A percentile compares a stretch with the other conserved stretches of the same genome.
phyloP scores from a whole-genome alignment of 2,113 vertebrate species.

The Amphiprion percula region DNA sequence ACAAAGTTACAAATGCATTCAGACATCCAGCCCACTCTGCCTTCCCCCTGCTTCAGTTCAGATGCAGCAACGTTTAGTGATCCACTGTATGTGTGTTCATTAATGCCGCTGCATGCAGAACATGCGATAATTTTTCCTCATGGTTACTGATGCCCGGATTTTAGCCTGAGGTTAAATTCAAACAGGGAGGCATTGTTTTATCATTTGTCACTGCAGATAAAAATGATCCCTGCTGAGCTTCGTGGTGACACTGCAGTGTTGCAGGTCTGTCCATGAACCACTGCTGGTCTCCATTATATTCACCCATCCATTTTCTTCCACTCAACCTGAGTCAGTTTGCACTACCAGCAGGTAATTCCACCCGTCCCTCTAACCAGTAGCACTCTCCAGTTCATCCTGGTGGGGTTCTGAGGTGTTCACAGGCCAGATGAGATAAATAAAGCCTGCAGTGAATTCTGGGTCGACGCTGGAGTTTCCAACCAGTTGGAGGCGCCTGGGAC shows the following conservation, averaged over 20 bases:
- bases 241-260: conserved; percentile 4
- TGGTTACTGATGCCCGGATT: neutral
- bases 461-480: too few species aligned
- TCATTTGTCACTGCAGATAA: conserved; percentile 3
- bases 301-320: too few species aligned
- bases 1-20: conserved; percentile 43
- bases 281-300: neutral
- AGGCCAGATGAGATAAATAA: too few species aligned
- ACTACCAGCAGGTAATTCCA: too few species aligned
- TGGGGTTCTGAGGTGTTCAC: too few species aligned
- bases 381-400: too few species aligned
- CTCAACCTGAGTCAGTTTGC: too few species aligned
- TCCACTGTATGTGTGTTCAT: neutral
- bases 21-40: conserved; percentile 34
- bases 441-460: too few species aligned
- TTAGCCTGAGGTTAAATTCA: conserved; percentile 21
- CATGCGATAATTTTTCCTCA: neutral
- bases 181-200: conserved; percentile 21
- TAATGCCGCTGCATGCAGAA: neutral
- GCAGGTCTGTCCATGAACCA: neutral
- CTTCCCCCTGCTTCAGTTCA: conserved; percentile 15
- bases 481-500: too few species aligned
- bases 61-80: conserved; percentile 23
- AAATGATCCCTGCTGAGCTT: conserved; percentile 7
- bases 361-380: too few species aligned